Percentiles rank a stretch among this genome's conserved stretches.
These are phyloP conservation scores for Drosophila quadrilineata DNA, from an alignment of 1,140 invertebrate species.

Conservation along the genomic window DNA sequence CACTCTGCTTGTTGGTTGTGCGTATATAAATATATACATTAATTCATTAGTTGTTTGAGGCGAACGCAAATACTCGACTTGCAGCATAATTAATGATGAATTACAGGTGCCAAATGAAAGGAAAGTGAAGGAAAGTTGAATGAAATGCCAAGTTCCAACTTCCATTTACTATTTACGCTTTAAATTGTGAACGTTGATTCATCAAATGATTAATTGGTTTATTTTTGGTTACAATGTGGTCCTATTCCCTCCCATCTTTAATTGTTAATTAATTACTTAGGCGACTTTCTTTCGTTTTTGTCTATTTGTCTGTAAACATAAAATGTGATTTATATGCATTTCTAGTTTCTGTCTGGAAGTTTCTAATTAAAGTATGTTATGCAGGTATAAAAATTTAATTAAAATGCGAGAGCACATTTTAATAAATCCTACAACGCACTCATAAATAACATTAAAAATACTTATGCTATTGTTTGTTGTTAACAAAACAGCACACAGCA, in stretches of 20 bases:
- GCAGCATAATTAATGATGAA: constrained; percentile 70
- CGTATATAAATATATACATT: neutral
- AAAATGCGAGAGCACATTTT: constrained; percentile 28
- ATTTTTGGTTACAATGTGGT: too few species aligned
- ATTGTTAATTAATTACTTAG: too few species aligned
- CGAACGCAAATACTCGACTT: constrained; percentile 41
- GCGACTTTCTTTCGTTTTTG: too few species aligned
- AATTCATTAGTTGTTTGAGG: too few species aligned
- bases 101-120: constrained; percentile 43
- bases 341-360: neutral
- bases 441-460: constrained; percentile 43
- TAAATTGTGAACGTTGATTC: constrained; percentile 34
- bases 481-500: neutral
- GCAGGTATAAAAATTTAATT: constrained; percentile 21
- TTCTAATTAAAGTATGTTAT: too few species aligned
- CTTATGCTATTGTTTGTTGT: constrained; percentile 34
- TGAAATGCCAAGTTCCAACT: too few species aligned
- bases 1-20: neutral
- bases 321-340: too few species aligned
- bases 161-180: too few species aligned
- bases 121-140: too few species aligned
- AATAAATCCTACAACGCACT: constrained; percentile 26
- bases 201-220: constrained; percentile 26
- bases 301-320: too few species aligned
- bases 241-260: too few species aligned